Evolutionary conservation across 2,888 invertebrate genomes (phyloP).

Genomic region (Harmothoe impar): DNA sequence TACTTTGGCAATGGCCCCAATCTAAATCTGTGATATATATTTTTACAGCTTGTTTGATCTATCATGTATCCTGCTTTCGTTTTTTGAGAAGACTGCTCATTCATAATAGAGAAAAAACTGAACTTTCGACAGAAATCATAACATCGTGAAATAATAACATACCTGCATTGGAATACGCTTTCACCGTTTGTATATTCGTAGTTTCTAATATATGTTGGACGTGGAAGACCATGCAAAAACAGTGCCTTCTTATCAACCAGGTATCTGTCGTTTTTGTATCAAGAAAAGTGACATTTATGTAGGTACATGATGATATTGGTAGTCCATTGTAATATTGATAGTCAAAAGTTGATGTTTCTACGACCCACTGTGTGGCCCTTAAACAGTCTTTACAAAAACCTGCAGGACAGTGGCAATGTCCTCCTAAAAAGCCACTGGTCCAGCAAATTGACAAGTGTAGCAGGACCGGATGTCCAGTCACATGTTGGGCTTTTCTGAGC

Average conservation of each 20-base stretch:
- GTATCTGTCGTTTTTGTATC: slow-evolving; percentile 23
- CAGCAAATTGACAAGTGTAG: too few species aligned
- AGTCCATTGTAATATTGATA: not conserved
- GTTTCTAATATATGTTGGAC: not conserved
- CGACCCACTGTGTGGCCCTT: too few species aligned
- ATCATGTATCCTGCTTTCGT: slow-evolving; percentile 5
- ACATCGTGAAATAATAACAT: not conserved
- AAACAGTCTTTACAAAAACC: too few species aligned
- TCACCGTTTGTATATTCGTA: not conserved
- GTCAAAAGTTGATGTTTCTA: not conserved
- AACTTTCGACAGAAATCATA: not conserved
- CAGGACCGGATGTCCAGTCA: too few species aligned
- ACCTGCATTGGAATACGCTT: not conserved
- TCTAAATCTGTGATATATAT: slow-evolving; percentile 41
- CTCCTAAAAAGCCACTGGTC: too few species aligned
- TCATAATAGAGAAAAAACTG: not conserved
- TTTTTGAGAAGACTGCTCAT: not conserved
- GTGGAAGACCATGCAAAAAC: slow-evolving; percentile 8
- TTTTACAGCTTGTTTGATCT: not conserved
- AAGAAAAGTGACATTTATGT: not conserved
- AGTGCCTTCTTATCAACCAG: slow-evolving; percentile 18
- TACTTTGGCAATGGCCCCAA: not conserved
- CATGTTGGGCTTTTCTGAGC: too few species aligned
- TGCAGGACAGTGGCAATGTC: too few species aligned
- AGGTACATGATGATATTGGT: not conserved